phyloP scores from a whole-genome alignment of 2,113 vertebrate species.

The Leptobrachium leishanense region DNA sequence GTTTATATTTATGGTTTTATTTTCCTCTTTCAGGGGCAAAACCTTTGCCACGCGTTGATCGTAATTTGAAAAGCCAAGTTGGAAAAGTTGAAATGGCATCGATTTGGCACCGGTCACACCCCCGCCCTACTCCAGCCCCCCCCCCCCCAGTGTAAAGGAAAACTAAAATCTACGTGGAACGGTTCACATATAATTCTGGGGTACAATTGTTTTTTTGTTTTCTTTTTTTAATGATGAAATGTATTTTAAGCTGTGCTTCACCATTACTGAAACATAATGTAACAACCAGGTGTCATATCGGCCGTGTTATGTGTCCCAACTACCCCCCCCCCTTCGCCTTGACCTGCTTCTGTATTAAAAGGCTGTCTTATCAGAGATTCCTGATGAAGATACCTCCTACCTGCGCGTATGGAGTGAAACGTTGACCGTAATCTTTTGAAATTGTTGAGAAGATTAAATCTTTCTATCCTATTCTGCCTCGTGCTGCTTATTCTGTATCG shows the following conservation, averaged over 20 bases:
- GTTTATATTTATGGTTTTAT: background rate
- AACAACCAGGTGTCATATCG: background rate
- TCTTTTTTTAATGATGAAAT: no score
- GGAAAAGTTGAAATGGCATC: conserved; percentile 68
- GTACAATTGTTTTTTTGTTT: background rate
- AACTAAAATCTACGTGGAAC: conserved; percentile 66
- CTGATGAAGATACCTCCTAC: background rate
- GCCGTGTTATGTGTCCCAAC: background rate
- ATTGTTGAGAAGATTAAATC: conserved; percentile 35
- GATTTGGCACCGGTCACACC: conserved; percentile 66
- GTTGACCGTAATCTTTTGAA: conserved; percentile 20
- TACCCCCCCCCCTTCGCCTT: background rate
- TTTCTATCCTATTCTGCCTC: conserved; percentile 22
- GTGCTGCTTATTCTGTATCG: no score
- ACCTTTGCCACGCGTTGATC: conserved; percentile 88
- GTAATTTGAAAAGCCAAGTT: conserved; percentile 66
- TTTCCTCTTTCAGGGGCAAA: conserved; percentile 81
- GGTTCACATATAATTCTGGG: conserved; percentile 67
- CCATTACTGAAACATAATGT: conserved; percentile 18
- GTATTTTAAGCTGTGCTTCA: conserved; percentile 35
- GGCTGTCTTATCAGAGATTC: conserved; percentile 10
- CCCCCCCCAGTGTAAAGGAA: conserved; percentile 19
- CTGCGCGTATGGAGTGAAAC: conserved; percentile 5
- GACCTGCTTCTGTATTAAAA: conserved; percentile 17
- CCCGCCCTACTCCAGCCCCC: conserved; percentile 51